phyloP scores from a whole-genome alignment of 2,797 vertebrate genomes.

The Anas flavirostris region DNA sequence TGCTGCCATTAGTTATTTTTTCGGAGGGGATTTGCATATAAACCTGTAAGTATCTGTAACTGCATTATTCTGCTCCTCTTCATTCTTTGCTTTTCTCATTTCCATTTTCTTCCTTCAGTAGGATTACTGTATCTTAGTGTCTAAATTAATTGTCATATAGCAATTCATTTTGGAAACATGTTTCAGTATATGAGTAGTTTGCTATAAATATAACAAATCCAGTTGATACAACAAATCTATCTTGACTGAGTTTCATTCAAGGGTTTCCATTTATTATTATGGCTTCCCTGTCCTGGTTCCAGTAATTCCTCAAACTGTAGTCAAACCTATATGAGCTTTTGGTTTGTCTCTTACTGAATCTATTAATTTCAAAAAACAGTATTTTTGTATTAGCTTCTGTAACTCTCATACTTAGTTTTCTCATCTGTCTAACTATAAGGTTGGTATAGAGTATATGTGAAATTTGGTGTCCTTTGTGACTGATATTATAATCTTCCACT shows the following conservation, averaged over 20 bases:
- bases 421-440: neutral
- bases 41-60: constrained; percentile 83
- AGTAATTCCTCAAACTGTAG: neutral
- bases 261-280: neutral
- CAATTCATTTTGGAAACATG: neutral
- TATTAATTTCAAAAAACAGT: neutral
- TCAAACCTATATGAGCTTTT: neutral
- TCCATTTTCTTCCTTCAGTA: neutral
- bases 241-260: neutral
- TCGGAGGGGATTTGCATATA: constrained; percentile 86
- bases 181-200: neutral
- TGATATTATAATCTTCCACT: neutral
- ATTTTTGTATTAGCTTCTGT: neutral
- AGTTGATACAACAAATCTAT: neutral
- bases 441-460: neutral
- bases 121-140: neutral
- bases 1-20: constrained; percentile 85
- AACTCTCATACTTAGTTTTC: neutral
- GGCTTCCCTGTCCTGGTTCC: neutral
- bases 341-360: neutral
- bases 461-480: neutral
- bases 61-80: neutral
- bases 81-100: neutral
- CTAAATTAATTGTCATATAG: neutral
- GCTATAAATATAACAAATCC: neutral